Percentiles rank a stretch among this genome's conserved stretches.
These are phyloP conservation scores for Notothenia coriiceps DNA, from an alignment of 2,113 vertebrate genomes.

Conservation along the genomic window DNA sequence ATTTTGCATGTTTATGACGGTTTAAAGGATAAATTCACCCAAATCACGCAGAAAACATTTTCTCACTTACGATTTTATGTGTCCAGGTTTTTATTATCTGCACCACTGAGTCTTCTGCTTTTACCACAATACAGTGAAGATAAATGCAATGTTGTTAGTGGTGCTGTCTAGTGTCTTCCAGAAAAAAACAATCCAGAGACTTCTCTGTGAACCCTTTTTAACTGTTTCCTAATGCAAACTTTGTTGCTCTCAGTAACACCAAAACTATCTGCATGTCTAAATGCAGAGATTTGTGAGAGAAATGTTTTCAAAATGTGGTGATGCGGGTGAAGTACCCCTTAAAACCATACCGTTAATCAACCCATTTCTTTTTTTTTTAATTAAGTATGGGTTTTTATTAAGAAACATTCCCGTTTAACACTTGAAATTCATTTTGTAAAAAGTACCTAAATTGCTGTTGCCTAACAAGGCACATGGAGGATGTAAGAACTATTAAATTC, in stretches of 20 bases:
- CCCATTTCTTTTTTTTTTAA: slow-evolving; percentile 15
- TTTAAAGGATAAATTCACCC: slow-evolving; percentile 10
- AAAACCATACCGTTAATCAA: slow-evolving; percentile 9
- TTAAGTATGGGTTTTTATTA: slow-evolving; percentile 18
- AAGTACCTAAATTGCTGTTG: slow-evolving; percentile 20
- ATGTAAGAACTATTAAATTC: slow-evolving; percentile 46
- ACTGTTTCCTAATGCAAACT: background rate
- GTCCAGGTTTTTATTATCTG: slow-evolving; percentile 3
- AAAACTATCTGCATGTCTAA: slow-evolving; percentile 1
- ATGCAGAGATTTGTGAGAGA: slow-evolving; percentile 1
- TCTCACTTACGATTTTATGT: background rate
- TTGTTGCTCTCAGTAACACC: background rate
- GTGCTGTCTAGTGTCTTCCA: slow-evolving; percentile 28
- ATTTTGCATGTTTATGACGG: slow-evolving; percentile 55
- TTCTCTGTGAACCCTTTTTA: slow-evolving; percentile 4
- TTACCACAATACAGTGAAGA: background rate
- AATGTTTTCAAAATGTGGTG: slow-evolving; percentile 15
- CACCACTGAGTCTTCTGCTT: slow-evolving; percentile 4
- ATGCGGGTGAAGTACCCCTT: slow-evolving; percentile 20
- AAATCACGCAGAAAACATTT: background rate
- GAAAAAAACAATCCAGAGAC: slow-evolving; percentile 20
- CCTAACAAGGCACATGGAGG: slow-evolving; percentile 8
- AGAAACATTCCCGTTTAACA: slow-evolving; percentile 25
- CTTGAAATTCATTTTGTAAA: slow-evolving; percentile 37
- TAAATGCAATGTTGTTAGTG: slow-evolving; percentile 6